These are phyloP conservation scores for Palythoa grandiflora DNA, from an alignment of 92 coral and sea anemone species.

Conservation along the genomic window DNA sequence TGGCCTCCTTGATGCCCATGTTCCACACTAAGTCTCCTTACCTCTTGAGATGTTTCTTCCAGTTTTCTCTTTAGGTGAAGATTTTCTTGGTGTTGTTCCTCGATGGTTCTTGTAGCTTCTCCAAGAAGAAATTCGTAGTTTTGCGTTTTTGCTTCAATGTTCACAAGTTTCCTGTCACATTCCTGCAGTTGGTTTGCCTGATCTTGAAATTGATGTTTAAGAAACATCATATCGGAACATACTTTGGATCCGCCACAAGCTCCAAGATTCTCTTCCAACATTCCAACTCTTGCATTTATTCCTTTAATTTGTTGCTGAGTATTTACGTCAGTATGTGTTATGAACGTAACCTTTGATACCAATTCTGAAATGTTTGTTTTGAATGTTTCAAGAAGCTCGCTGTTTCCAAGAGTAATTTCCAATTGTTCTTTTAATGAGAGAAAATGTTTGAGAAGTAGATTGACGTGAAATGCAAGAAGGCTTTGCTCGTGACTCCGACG, in stretches of 20 bases:
- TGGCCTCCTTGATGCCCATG: no score
- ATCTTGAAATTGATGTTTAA: neutral
- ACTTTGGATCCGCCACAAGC: neutral
- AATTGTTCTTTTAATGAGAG: conserved; percentile 34
- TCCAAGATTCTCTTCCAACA: no score
- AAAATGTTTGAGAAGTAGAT: neutral
- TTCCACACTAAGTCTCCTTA: no score
- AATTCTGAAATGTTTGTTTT: conserved; percentile 51
- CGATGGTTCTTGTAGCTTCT: no score
- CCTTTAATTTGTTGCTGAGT: neutral
- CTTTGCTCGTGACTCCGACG: conserved; percentile 52
- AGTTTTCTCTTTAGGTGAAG: no score
- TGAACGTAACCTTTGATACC: conserved; percentile 46
- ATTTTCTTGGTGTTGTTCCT: neutral
- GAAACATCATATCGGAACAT: neutral
- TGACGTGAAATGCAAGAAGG: conserved; percentile 21
- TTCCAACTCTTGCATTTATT: neutral
- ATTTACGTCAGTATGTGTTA: neutral
- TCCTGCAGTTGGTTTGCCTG: neutral
- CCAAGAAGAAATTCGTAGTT: no score
- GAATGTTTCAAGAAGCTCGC: conserved; percentile 17
- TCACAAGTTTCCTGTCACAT: conserved; percentile 8
- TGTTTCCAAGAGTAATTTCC: conserved; percentile 30
- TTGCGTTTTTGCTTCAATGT: conserved; percentile 50
- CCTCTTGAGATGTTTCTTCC: no score